Percentiles rank a stretch among this genome's conserved stretches.
Conservation (phyloP, 1,140 invertebrate genomes). For the Aradophagus sp. region DNA sequence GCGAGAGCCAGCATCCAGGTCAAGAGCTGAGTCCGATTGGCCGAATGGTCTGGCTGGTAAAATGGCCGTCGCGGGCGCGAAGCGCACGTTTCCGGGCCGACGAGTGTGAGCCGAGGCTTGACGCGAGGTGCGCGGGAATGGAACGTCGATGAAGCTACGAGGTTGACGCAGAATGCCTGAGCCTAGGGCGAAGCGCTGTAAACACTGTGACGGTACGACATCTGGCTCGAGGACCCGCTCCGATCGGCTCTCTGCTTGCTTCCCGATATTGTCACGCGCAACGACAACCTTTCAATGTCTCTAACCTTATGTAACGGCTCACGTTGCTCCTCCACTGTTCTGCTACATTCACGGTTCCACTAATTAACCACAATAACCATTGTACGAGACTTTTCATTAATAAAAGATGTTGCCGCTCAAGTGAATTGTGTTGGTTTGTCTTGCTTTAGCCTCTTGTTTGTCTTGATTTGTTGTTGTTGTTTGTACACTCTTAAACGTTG, state of each 20-base stretch:
- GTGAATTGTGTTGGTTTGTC: too few relatives aligned
- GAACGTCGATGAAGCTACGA: conserved; percentile 73
- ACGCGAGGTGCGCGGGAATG: conserved; percentile 65
- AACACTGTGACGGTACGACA: conserved; percentile 75
- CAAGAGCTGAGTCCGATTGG: too few relatives aligned
- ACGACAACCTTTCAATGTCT: conserved; percentile 15
- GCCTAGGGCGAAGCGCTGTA: conserved; percentile 75
- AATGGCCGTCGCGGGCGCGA: too few relatives aligned
- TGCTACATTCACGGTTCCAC: conserved; percentile 5
- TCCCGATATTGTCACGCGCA: conserved; percentile 7
- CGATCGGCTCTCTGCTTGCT: conserved; percentile 14
- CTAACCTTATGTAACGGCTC: conserved; percentile 41
- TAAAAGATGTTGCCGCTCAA: conserved; percentile 13
- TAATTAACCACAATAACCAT: conserved; percentile 39
- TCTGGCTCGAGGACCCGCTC: conserved; percentile 1
- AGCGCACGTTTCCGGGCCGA: conserved; percentile 29
- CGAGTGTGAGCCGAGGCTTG: conserved; percentile 9
- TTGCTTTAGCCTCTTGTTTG: conserved; percentile 13
- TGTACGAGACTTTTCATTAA: conserved; percentile 23
- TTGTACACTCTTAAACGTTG: too few relatives aligned
- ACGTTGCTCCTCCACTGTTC: not conserved
- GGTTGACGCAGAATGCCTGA: conserved; percentile 76
- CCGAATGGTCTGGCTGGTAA: too few relatives aligned
- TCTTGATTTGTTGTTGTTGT: not conserved
- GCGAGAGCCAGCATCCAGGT: too few relatives aligned